Evolutionary conservation across 30 jellyfish, hydroid and myxozoan species (phyloP), one percentile per base, ranked within the genome.

Genomic region (Aurelia coerulea): DNA sequence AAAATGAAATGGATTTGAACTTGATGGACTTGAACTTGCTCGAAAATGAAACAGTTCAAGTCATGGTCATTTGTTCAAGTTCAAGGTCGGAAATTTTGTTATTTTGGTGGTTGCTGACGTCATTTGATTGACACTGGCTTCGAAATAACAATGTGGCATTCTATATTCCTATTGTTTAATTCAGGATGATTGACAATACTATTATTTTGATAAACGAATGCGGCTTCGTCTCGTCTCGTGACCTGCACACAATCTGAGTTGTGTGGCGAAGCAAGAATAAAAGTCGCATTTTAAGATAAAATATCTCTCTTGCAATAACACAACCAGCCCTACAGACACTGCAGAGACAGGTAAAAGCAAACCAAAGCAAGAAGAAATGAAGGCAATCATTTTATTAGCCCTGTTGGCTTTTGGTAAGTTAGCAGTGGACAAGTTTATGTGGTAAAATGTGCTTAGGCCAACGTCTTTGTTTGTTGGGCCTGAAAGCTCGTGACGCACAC

Each of bases 221-320:
- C 4, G 12, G 56, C 56, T 7, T 46, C 56, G 80, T 80, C 90
- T 54, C 90, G 90, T 80, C 90, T 54, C 90, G 90, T 80, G 90
- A 80, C 82, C 42, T 14, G 71, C 90, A 80, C 80, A 68, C 90
- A 14, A 16, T 73, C 68, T 16, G 56, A 29, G 81, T 65, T 23
- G 62, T 29, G 46, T 41, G 23, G 65, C 39, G 8, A 46, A 6
- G 56, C 2, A 5, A 46, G 56, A 13, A 46, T 9, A 46, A 46
- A 39, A 46, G 56, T 46, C 56, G 8, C 56, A 7, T 13, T 46
- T 46, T 46, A 46, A 46, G 56, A 46, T 46, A 4, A 46, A 46
- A 7, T 46, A 46, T 46, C 56, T 46, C 56, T 46, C 56, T 46
- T 46, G 15, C 0, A 46, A 46, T 6, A 46, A 46, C 14, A 6